These are phyloP conservation scores for Hydriomena furcata DNA, from an alignment of 2,888 invertebrate species.

Conservation along the genomic window DNA sequence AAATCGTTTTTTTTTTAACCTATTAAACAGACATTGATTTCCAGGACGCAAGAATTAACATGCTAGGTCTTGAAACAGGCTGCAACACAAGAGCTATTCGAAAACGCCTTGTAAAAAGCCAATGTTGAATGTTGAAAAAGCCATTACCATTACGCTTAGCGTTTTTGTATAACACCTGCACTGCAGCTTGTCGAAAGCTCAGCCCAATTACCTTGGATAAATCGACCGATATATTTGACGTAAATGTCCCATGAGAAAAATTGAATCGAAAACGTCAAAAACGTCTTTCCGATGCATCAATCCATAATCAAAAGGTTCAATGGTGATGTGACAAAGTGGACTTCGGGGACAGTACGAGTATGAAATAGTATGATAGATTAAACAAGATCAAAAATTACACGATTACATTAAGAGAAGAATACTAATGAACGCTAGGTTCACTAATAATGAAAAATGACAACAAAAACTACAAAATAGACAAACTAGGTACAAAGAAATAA, in stretches of 20 bases:
- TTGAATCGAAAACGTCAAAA: not conserved
- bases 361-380: constrained; percentile 13
- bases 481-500: constrained; percentile 11
- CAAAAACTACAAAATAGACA: constrained; percentile 21
- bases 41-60: too few species aligned
- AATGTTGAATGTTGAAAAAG: too few species aligned
- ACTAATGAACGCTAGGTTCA: constrained; percentile 21
- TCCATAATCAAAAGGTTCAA: too few species aligned
- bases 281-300: not conserved
- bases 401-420: constrained; percentile 15
- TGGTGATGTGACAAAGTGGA: not conserved
- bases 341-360: not conserved
- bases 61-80: too few species aligned
- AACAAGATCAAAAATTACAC: constrained; percentile 21
- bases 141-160: too few species aligned
- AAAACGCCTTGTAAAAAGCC: too few species aligned
- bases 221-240: not conserved
- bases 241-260: not conserved
- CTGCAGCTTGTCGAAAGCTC: too few species aligned
- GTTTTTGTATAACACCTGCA: too few species aligned
- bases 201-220: too few species aligned
- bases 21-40: too few species aligned
- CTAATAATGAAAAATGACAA: constrained; percentile 17
- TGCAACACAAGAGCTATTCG: too few species aligned
- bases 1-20: too few species aligned